These are phyloP conservation scores for rabbit (Oryctolagus cuniculus) DNA, from an alignment of 2,113 vertebrate species.

Conservation along the genomic window mOryCun1.1 NC_091445.1:51785501-51786000, in stretches of 20 bases:
- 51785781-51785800: neutral
- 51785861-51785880: neutral
- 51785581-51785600: neutral
- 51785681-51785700: neutral
- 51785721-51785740: neutral
- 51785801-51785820: neutral
- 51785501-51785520: neutral
- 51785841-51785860: neutral
- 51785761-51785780: neutral
- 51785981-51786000: neutral
- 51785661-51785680: neutral
- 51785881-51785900: neutral
- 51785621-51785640: no score
- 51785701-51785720: neutral
- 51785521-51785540: no score
- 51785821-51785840: neutral
- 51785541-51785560: neutral
- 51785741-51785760: neutral
- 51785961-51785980: neutral
- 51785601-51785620: no score
- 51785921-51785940: neutral
- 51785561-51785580: neutral
- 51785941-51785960: neutral
- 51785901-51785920: neutral
- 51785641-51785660: neutral